These are phyloP conservation scores for Idaea biselata DNA, from an alignment of 2,888 invertebrate genomes.

Conservation along the genomic window DNA sequence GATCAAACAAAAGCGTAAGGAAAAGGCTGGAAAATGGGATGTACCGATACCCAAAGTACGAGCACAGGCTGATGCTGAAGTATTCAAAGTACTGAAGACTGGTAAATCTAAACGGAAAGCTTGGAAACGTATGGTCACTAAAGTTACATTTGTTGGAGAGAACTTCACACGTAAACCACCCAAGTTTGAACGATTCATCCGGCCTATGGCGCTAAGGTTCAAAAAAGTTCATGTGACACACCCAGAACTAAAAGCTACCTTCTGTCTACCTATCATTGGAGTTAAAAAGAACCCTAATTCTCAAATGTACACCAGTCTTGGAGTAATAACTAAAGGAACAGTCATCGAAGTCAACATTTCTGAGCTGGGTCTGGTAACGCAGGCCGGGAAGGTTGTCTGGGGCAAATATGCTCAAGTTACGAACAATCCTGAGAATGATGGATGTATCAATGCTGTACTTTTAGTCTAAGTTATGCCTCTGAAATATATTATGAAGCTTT, in stretches of 20 bases:
- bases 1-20: slow-evolving; percentile 99
- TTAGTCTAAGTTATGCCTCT: slow-evolving; percentile 85
- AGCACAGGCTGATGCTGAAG: slow-evolving; percentile 98
- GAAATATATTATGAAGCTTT: slow-evolving; percentile 39
- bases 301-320: slow-evolving; percentile 96
- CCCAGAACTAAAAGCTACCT: slow-evolving; percentile 99
- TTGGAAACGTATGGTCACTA: slow-evolving; percentile 99
- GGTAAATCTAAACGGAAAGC: slow-evolving; percentile 97
- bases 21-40: slow-evolving; percentile 99
- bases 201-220: slow-evolving; percentile 97
- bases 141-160: slow-evolving; percentile 98
- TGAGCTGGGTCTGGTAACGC: slow-evolving; percentile 98
- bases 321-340: slow-evolving; percentile 99
- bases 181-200: slow-evolving; percentile 98
- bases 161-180: slow-evolving; percentile 99
- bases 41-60: slow-evolving; percentile 99
- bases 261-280: slow-evolving; percentile 97
- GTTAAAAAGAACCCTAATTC: slow-evolving; percentile 99
- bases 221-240: slow-evolving; percentile 99
- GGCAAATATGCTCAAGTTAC: slow-evolving; percentile 99
- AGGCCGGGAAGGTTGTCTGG: slow-evolving; percentile 99
- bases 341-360: slow-evolving; percentile 99
- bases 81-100: slow-evolving; percentile 94
- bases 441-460: slow-evolving; percentile 98
- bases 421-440: slow-evolving; percentile 99